Percentiles rank a stretch among this genome's conserved stretches.
Evolutionary conservation across 2,888 invertebrate genomes (phyloP).

Genomic region (Falcaria lacertinaria): DNA sequence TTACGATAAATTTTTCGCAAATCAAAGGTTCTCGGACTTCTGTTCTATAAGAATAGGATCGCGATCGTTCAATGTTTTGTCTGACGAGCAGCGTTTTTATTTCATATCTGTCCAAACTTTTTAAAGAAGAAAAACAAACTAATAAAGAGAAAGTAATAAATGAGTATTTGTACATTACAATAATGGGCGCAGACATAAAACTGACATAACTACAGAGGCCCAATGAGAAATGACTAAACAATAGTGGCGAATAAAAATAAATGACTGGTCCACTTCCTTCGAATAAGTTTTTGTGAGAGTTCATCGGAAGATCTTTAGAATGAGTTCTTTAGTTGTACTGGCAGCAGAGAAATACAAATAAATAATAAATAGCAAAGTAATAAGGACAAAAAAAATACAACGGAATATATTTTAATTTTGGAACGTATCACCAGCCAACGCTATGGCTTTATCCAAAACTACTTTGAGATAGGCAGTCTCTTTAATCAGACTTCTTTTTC

Average conservation of each 20-base stretch:
- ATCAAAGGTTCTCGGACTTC: too few species aligned
- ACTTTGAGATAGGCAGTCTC: too few species aligned
- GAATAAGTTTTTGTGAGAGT: constrained; percentile 72
- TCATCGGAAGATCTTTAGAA: constrained; percentile 76
- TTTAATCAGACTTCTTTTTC: too few species aligned
- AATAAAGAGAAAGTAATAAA: constrained; percentile 22
- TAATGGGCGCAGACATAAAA: constrained; percentile 30
- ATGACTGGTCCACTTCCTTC: constrained; percentile 59
- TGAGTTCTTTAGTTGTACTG: constrained; percentile 56
- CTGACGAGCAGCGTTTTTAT: not conserved
- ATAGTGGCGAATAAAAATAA: constrained; percentile 72
- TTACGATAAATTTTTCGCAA: too few species aligned
- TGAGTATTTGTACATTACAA: constrained; percentile 23
- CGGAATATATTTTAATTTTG: too few species aligned
- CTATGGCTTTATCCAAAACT: too few species aligned
- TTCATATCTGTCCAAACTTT: not conserved
- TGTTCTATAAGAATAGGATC: too few species aligned
- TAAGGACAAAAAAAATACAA: constrained; percentile 9
- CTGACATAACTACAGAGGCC: constrained; percentile 28
- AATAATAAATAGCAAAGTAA: constrained; percentile 7
- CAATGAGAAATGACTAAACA: constrained; percentile 72
- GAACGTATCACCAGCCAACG: too few species aligned
- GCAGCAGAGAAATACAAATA: constrained; percentile 26
- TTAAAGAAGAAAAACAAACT: constrained; percentile 12
- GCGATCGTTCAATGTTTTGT: too few species aligned